Evolutionary conservation across 2,888 invertebrate genomes (phyloP), one percentile per base, ranked within the genome.

Genomic region (Idaea straminata): DNA sequence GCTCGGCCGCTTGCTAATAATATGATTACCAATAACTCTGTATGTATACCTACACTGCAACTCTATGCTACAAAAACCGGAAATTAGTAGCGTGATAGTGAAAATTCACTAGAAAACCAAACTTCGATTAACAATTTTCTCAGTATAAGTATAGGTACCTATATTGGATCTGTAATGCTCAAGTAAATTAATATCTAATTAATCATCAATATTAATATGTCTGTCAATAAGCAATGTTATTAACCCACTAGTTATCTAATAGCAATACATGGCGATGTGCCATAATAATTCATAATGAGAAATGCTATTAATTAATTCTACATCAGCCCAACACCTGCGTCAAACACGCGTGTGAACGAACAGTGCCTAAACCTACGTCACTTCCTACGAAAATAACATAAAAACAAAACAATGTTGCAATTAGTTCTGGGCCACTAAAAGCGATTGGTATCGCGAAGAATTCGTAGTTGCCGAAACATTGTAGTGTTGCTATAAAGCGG

Each of bases 401-500:
- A 47, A 47, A 47, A 47, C 47, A 47, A 59, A 34, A 59, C 59
- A 25, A 59, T 59, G 59, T 59, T 59, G 59, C 59, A 59, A 59
- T 59, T 59, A 59, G 59, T 59, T 59, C 59, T 34, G 59, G 59
- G 34, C 59, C 59, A 59, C 66, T 69, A 66, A 64, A 63, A 62
- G 61, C 64, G 66, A 72, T 74, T 68, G 72, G 70, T 68, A 72
- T 72, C 69, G 63, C 64, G 65, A 64, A 69, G 66, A 65, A 61
- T 62, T 66, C 66, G 57, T 64, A 61, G 62, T 66, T 59, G 59
- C 64, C 57, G 68, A 76, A 83, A 89, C 89, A 88, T 82, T 89
- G 89, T 90, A 83, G 84, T 82, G 78, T 72, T 71, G 75, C 81
- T 78, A 77, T 88, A 83, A 85, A 87, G 77, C 80, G 79, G 77